Conservation (phyloP, 2,888 invertebrate genomes). For the Phengaris arion region DNA sequence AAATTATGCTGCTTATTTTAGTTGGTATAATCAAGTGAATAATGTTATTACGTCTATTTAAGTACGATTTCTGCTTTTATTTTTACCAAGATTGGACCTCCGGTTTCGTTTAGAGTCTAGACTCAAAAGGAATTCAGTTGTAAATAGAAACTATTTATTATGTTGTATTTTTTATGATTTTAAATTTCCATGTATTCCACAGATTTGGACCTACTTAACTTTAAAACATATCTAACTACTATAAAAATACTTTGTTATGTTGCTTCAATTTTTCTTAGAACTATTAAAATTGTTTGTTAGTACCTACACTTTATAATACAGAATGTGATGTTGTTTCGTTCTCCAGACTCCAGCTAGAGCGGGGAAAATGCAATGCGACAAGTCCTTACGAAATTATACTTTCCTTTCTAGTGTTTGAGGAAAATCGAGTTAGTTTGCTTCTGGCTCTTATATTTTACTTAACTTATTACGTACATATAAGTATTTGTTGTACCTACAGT, state of each 20-base stretch:
- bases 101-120: not conserved
- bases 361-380: conserved; percentile 6
- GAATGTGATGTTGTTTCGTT: not conserved
- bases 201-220: no score
- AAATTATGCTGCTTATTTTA: conserved; percentile 24
- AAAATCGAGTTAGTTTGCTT: conserved; percentile 6
- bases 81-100: not conserved
- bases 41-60: conserved; percentile 4
- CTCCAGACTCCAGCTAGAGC: not conserved
- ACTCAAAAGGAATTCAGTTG: not conserved
- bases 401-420: not conserved
- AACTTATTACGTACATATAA: not conserved
- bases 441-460: not conserved
- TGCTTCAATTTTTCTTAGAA: no score
- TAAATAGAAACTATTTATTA: not conserved
- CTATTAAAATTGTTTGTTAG: no score
- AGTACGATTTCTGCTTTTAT: not conserved
- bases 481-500: not conserved
- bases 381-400: conserved; percentile 11
- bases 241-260: no score
- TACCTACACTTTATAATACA: not conserved
- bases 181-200: no score
- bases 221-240: no score
- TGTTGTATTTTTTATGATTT: no score
- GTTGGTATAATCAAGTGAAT: conserved; percentile 12